Conservation (phyloP, 1,140 invertebrate species). For the Hermetia illucens region DNA sequence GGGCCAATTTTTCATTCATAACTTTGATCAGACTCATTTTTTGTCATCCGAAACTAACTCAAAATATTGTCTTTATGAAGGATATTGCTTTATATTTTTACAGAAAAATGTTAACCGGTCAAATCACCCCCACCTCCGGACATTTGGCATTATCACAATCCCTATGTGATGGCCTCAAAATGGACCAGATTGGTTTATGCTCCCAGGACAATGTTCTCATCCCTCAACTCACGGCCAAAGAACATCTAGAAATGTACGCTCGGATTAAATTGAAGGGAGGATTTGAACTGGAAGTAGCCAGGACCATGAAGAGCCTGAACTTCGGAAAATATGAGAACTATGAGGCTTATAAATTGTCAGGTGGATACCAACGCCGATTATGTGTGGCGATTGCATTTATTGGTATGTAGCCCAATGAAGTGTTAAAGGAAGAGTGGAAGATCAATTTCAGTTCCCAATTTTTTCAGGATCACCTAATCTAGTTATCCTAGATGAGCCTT, state of each 20-base stretch:
- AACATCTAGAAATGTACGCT: conserved; percentile 69
- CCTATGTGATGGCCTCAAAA: conserved; percentile 7
- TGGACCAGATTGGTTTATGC: conserved; percentile 55
- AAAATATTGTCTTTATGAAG: neutral
- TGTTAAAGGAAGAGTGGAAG: too few relatives aligned
- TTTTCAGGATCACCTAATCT: conserved; percentile 36
- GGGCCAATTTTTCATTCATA: too few relatives aligned
- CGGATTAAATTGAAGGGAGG: conserved; percentile 17
- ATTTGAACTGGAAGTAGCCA: conserved; percentile 16
- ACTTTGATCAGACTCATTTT: too few relatives aligned
- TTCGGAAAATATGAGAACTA: conserved; percentile 38
- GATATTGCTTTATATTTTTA: conserved; percentile 6
- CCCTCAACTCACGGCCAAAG: conserved; percentile 58
- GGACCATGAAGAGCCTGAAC: conserved; percentile 39
- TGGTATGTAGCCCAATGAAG: conserved; percentile 34
- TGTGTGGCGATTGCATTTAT: conserved; percentile 59
- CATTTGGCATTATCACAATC: conserved; percentile 33
- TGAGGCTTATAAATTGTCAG: conserved; percentile 40
- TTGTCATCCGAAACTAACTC: neutral
- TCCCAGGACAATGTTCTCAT: conserved; percentile 76
- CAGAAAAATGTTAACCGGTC: conserved; percentile 51
- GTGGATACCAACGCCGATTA: conserved; percentile 43
- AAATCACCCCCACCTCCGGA: conserved; percentile 40
- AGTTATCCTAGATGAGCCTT: conserved; percentile 74
- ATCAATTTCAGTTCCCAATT: too few relatives aligned